Percentiles rank a stretch among this genome's conserved stretches.
phyloP scores from a whole-genome alignment of 2,888 invertebrate genomes.

The Syritta pipiens region DNA sequence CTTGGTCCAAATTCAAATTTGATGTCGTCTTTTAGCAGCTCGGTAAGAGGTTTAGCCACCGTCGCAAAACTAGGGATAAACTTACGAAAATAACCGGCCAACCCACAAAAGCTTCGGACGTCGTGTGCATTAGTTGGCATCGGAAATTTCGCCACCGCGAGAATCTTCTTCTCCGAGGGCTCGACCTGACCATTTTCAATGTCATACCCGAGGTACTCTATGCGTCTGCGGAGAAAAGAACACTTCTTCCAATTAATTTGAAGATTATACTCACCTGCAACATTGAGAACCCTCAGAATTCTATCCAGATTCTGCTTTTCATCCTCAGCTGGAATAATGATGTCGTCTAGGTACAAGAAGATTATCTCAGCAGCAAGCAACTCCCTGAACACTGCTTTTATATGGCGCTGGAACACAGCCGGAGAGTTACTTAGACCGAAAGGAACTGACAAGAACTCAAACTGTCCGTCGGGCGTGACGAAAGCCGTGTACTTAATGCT shows the following conservation, averaged over 20 bases:
- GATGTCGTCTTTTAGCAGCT: neutral
- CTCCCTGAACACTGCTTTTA: too few relatives aligned
- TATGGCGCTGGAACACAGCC: too few relatives aligned
- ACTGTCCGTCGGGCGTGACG: constrained; percentile 71
- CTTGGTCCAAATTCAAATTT: constrained; percentile 2
- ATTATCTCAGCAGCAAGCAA: too few relatives aligned
- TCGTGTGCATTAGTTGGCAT: neutral
- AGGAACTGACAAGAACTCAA: constrained; percentile 71
- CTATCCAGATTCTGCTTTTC: constrained; percentile 14
- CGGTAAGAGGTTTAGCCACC: neutral
- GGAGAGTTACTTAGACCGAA: constrained; percentile 68
- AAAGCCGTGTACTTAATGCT: constrained; percentile 71
- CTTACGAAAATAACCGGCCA: constrained; percentile 3
- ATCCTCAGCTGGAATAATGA: constrained; percentile 12
- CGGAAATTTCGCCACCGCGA: constrained; percentile 32
- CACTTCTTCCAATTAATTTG: constrained; percentile 33
- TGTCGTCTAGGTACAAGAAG: too few relatives aligned
- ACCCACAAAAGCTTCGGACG: constrained; percentile 23
- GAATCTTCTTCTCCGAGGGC: constrained; percentile 10
- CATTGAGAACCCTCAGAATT: constrained; percentile 40
- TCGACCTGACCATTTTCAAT: constrained; percentile 8
- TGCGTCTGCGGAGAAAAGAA: constrained; percentile 21
- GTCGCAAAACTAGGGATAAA: neutral
- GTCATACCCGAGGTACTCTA: constrained; percentile 22
- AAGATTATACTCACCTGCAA: constrained; percentile 2